Percentiles rank a stretch among this genome's conserved stretches.
phyloP scores from a whole-genome alignment of 1,140 invertebrate species.

The Galleria mellonella region DNA sequence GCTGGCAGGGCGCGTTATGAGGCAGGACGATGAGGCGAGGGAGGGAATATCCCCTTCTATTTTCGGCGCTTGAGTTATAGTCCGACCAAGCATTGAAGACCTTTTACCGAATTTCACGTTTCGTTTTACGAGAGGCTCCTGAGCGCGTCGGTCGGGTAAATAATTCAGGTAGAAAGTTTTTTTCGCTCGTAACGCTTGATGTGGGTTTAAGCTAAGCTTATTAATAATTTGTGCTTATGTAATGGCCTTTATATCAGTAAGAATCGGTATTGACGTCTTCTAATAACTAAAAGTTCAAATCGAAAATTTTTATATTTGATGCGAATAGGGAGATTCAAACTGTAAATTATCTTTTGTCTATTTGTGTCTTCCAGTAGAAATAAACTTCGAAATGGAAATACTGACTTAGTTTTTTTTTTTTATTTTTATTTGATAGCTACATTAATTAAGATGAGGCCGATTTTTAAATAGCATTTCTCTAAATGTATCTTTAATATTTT shows the following conservation, averaged over 20 bases:
- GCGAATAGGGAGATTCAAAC: too few relatives aligned
- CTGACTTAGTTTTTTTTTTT: too few relatives aligned
- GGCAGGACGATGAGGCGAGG: constrained; percentile 18
- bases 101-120: constrained; percentile 65
- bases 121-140: constrained; percentile 60
- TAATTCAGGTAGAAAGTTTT: constrained; percentile 53
- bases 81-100: constrained; percentile 64
- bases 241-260: not conserved
- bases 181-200: constrained; percentile 28
- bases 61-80: constrained; percentile 66
- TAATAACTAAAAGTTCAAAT: too few relatives aligned
- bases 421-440: too few relatives aligned
- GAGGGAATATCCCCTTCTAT: constrained; percentile 51
- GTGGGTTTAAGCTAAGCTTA: constrained; percentile 26
- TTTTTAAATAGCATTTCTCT: too few relatives aligned
- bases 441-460: too few relatives aligned
- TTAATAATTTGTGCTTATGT: constrained; percentile 32
- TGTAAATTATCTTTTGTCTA: too few relatives aligned
- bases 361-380: too few relatives aligned
- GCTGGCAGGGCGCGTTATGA: constrained; percentile 21
- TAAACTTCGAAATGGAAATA: too few relatives aligned
- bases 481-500: too few relatives aligned
- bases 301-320: too few relatives aligned
- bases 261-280: too few relatives aligned
- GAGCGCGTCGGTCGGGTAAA: constrained; percentile 55